Evolutionary conservation across 2,888 invertebrate species (phyloP).

Genomic region (Acanthosepion pharaonis): DNA sequence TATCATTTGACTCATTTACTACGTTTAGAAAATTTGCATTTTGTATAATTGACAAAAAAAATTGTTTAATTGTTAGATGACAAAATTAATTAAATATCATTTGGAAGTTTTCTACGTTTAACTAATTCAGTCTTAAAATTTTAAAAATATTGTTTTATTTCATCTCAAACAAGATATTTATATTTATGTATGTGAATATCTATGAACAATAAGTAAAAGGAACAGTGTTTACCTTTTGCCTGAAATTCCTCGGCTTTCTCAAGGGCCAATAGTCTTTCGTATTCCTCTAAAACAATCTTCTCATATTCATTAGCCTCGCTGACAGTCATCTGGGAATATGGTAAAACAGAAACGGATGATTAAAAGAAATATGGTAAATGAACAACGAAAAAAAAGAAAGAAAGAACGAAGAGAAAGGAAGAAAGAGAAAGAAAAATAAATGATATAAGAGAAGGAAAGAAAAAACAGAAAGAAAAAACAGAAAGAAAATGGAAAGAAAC

Average conservation of each 20-base stretch:
- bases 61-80: background rate
- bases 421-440: background rate
- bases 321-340: background rate
- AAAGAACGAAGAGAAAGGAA: background rate
- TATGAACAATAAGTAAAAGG: background rate
- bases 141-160: too few species aligned
- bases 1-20: too few species aligned
- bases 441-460: background rate
- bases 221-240: background rate
- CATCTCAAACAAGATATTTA: too few species aligned
- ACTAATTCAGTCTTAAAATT: too few species aligned
- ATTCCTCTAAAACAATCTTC: background rate
- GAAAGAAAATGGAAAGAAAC: background rate
- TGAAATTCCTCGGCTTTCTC: background rate
- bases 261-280: background rate
- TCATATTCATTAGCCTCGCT: background rate
- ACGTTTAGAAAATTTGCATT: too few species aligned
- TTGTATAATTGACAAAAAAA: too few species aligned
- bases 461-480: background rate
- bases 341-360: background rate
- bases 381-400: background rate
- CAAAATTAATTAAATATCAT: too few species aligned
- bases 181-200: too few species aligned
- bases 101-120: too few species aligned
- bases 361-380: background rate